A percentile compares a stretch with the other conserved stretches of the same genome.
phyloP scores from a whole-genome alignment of 2,113 vertebrate genomes.

The Cheilinus undulatus region DNA sequence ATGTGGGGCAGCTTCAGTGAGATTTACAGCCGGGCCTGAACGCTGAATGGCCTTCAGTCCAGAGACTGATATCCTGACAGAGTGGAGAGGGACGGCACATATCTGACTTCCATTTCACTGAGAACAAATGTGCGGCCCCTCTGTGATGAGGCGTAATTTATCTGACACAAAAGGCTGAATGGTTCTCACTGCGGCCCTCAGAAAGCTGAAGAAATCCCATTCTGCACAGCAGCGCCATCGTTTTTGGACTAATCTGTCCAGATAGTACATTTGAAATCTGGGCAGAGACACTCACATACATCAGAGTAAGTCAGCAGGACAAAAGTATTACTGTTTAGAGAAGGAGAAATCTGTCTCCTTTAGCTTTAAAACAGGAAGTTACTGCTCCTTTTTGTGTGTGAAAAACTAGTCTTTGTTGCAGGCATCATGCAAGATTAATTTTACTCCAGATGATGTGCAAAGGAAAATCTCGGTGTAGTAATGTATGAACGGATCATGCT shows the following conservation, averaged over 20 bases:
- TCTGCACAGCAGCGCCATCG: background rate
- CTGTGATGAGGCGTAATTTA: slow-evolving; percentile 45
- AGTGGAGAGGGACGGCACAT: slow-evolving; percentile 41
- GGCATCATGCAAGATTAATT: background rate
- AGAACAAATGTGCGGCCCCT: slow-evolving; percentile 52
- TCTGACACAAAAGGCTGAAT: slow-evolving; percentile 46
- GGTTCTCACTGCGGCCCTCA: slow-evolving; percentile 1
- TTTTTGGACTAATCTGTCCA: slow-evolving; percentile 31
- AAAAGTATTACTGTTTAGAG: background rate
- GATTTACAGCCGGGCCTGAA: slow-evolving; percentile 62
- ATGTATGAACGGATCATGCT: background rate
- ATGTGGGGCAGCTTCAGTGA: slow-evolving; percentile 28
- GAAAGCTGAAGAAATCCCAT: slow-evolving; percentile 17
- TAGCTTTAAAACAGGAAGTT: background rate
- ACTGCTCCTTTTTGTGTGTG: background rate
- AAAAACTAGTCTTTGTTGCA: background rate
- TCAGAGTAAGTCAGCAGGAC: background rate
- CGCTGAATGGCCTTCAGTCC: slow-evolving; percentile 29
- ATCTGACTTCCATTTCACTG: slow-evolving; percentile 37
- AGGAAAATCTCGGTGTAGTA: background rate
- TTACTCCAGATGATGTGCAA: background rate
- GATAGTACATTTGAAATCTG: slow-evolving; percentile 28
- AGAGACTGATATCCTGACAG: slow-evolving; percentile 36
- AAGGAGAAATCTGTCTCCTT: background rate
- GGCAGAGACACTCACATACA: slow-evolving; percentile 1